Percentiles rank a stretch among this genome's conserved stretches.
phyloP scores from a whole-genome alignment of 2,113 vertebrate genomes.

The Hydrolagus affinis region DNA sequence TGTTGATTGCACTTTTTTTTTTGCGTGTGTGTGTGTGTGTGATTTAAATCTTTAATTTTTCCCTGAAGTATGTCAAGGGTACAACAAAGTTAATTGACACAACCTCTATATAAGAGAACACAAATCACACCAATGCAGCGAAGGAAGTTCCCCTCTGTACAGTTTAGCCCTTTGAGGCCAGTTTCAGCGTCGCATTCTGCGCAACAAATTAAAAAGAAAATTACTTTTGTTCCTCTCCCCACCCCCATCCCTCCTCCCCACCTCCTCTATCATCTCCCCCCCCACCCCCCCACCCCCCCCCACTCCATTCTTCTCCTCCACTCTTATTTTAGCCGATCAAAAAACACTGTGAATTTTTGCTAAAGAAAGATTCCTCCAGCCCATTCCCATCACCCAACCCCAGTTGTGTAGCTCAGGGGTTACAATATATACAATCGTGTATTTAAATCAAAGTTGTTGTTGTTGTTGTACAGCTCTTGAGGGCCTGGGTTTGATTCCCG shows the following conservation, averaged over 20 bases:
- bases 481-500: too few relatives aligned
- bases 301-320: too few relatives aligned
- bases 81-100: conserved; percentile 5
- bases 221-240: not conserved
- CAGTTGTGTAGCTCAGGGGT: too few relatives aligned
- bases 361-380: conserved; percentile 39
- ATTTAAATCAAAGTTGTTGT: too few relatives aligned
- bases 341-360: too few relatives aligned
- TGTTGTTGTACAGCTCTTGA: too few relatives aligned
- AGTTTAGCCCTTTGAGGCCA: not conserved
- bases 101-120: not conserved
- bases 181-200: not conserved
- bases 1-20: not conserved
- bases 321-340: too few relatives aligned
- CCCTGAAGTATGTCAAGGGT: not conserved
- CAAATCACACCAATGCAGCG: conserved; percentile 4
- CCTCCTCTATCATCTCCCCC: too few relatives aligned
- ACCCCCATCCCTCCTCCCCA: too few relatives aligned
- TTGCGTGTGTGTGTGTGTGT: not conserved
- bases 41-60: not conserved
- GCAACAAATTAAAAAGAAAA: not conserved
- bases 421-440: too few relatives aligned
- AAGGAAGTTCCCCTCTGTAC: not conserved
- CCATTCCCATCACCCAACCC: conserved; percentile 41
- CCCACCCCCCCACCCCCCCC: too few relatives aligned